Conservation (phyloP, 2,888 invertebrate species). For the Phasia obesa region DNA sequence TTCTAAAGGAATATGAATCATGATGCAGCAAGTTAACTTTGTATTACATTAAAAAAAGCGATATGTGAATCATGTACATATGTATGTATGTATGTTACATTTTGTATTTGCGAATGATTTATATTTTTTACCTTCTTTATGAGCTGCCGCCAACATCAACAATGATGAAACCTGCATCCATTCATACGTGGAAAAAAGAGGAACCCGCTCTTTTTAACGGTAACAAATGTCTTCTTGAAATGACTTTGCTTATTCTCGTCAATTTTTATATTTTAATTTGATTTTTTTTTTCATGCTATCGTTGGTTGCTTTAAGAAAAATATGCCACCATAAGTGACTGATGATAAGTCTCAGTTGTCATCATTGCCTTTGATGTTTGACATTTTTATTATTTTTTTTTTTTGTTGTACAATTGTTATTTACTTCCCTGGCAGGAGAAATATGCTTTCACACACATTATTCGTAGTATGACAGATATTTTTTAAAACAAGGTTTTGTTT, state of each 20-base stretch:
- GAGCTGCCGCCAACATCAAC: constrained; percentile 27
- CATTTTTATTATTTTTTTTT: constrained; percentile 46
- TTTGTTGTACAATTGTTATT: constrained; percentile 39
- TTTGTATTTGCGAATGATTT: constrained; percentile 14
- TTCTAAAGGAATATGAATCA: neutral
- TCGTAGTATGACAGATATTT: neutral
- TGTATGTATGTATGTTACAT: constrained; percentile 8
- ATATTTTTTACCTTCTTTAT: constrained; percentile 32
- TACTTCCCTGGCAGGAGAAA: constrained; percentile 26
- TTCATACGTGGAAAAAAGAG: neutral
- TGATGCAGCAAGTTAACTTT: neutral
- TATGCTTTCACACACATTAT: neutral
- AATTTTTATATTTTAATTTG: neutral
- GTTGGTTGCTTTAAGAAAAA: neutral
- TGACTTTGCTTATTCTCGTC: neutral
- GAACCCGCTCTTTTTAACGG: constrained; percentile 9
- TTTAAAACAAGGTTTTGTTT: neutral
- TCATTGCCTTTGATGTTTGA: constrained; percentile 66
- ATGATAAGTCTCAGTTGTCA: constrained; percentile 59
- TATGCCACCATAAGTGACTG: constrained; percentile 51
- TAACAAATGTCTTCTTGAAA: constrained; percentile 29
- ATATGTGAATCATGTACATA: neutral
- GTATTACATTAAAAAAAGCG: neutral
- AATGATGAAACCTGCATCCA: constrained; percentile 17
- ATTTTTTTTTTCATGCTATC: neutral